phyloP scores from a whole-genome alignment of 2,888 invertebrate genomes.

The Limnephilus rhombicus region DNA sequence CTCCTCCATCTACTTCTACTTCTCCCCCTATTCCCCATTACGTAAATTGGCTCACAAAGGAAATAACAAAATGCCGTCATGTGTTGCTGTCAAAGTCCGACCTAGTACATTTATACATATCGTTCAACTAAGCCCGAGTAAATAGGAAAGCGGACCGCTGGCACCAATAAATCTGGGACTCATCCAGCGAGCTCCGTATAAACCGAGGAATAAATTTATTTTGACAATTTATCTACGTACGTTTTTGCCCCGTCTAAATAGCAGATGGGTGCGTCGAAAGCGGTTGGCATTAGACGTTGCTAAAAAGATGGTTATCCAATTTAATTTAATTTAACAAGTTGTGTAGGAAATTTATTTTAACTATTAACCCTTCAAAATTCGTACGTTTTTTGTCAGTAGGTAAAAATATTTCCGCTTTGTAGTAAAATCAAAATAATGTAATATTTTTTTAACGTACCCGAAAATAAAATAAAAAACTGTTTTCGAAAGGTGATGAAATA shows the following conservation, averaged over 20 bases:
- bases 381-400: no score
- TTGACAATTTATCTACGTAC: slow-evolving; percentile 49
- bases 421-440: no score
- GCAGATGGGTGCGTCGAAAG: slow-evolving; percentile 29
- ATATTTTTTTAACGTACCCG: no score
- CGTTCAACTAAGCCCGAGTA: not conserved
- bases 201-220: slow-evolving; percentile 48
- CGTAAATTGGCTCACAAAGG: slow-evolving; percentile 22
- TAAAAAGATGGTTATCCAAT: slow-evolving; percentile 11
- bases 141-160: slow-evolving; percentile 38
- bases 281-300: not conserved
- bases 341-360: no score
- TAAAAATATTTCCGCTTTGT: no score
- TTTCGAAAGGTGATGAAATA: no score
- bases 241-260: slow-evolving; percentile 27
- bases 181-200: slow-evolving; percentile 27
- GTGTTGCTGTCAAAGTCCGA: slow-evolving; percentile 29
- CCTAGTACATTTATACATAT: slow-evolving; percentile 41
- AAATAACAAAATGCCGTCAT: slow-evolving; percentile 44
- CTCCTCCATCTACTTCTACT: no score
- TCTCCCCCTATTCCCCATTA: not conserved
- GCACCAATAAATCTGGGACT: slow-evolving; percentile 33
- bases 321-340: not conserved
- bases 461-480: no score
- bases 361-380: no score